These are phyloP conservation scores for Microplitis deprimator DNA, from an alignment of 2,888 invertebrate genomes.

Conservation along the genomic window DNA sequence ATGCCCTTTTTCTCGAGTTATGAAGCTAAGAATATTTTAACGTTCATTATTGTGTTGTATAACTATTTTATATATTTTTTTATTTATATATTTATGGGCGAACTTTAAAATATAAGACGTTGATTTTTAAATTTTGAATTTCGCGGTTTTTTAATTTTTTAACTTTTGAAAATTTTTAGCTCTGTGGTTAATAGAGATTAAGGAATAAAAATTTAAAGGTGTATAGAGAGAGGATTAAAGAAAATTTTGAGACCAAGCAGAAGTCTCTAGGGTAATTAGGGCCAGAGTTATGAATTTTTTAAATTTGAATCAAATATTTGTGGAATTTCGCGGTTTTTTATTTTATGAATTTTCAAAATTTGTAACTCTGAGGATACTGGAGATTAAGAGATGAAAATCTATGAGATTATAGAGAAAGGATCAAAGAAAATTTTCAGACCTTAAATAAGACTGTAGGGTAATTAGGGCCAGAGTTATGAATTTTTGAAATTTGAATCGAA, in stretches of 20 bases:
- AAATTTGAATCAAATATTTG: not conserved
- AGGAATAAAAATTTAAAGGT: not conserved
- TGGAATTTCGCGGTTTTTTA: not conserved
- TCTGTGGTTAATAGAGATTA: not conserved
- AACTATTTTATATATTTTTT: no score
- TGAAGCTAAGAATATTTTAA: no score
- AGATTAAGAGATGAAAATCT: not conserved
- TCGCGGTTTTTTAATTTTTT: no score
- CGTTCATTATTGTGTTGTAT: no score
- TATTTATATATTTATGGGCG: no score
- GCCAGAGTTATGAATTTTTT: constrained; percentile 25
- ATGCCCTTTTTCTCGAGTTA: not conserved
- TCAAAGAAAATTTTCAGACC: not conserved
- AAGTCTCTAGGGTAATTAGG: constrained; percentile 9
- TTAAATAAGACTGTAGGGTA: not conserved
- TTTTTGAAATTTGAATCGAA: not conserved
- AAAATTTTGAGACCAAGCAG: constrained; percentile 4
- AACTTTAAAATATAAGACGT: no score
- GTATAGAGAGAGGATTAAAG: not conserved
- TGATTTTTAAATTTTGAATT: no score
- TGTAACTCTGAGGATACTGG: not conserved
- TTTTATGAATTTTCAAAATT: not conserved
- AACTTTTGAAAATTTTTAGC: not conserved
- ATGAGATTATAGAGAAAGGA: not conserved
- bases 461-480: not conserved